phyloP scores from a whole-genome alignment of 1,140 invertebrate species.

The Drosophila kikkawai region DNA sequence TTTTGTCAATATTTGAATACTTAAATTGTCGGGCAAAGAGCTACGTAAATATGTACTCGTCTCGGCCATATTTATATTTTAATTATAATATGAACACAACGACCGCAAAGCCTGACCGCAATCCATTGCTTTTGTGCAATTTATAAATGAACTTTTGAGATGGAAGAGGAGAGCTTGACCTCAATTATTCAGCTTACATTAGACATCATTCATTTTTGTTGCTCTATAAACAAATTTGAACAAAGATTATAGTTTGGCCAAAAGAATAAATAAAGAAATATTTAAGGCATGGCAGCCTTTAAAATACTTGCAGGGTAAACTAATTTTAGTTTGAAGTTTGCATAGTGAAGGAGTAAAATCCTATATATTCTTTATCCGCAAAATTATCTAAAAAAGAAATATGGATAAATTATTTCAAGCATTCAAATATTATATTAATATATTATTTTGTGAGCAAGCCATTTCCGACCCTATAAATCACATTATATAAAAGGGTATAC shows the following conservation, averaged over 20 bases:
- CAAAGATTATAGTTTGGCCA: background rate
- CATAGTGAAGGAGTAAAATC: too few relatives aligned
- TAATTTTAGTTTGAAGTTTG: too few relatives aligned
- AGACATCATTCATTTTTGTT: constrained; percentile 2
- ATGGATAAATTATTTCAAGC: too few relatives aligned
- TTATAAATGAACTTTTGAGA: constrained; percentile 5
- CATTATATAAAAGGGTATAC: too few relatives aligned
- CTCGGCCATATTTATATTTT: constrained; percentile 23
- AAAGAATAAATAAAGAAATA: background rate
- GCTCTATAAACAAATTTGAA: background rate
- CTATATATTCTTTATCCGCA: too few relatives aligned
- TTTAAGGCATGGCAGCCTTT: too few relatives aligned
- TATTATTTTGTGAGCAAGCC: too few relatives aligned
- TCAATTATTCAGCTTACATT: constrained; percentile 1
- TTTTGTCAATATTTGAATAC: constrained; percentile 54
- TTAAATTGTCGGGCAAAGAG: constrained; percentile 20
- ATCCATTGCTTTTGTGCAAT: constrained; percentile 16
- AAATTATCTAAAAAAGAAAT: too few relatives aligned
- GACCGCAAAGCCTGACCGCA: constrained; percentile 25
- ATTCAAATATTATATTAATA: too few relatives aligned
- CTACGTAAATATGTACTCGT: constrained; percentile 24
- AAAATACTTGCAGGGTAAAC: too few relatives aligned
- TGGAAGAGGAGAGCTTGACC: background rate
- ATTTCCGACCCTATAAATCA: too few relatives aligned
- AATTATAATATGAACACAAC: constrained; percentile 26